phyloP scores from a whole-genome alignment of 2,797 vertebrate genomes.

The Mormyrops boulengeri region DNA sequence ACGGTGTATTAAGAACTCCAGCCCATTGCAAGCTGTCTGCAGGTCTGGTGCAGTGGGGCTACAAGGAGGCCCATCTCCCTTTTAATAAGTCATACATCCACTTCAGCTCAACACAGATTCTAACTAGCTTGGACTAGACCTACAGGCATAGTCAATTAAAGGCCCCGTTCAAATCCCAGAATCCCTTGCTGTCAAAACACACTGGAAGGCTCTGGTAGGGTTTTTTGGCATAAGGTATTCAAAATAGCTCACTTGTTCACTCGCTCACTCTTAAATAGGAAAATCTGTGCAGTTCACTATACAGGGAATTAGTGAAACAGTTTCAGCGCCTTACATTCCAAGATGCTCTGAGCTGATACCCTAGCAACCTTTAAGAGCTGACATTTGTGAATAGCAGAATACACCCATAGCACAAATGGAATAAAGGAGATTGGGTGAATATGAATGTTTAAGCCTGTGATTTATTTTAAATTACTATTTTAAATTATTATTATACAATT shows the following conservation, averaged over 20 bases:
- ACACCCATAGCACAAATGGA: background rate
- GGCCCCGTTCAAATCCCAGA: background rate
- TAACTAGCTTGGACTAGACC: background rate
- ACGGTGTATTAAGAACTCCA: background rate
- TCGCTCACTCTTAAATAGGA: background rate
- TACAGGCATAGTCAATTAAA: slow-evolving; percentile 21
- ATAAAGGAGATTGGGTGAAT: background rate
- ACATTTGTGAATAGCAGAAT: background rate
- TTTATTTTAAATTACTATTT: background rate
- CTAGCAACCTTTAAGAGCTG: background rate
- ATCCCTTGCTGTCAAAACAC: background rate
- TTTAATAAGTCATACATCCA: slow-evolving; percentile 16
- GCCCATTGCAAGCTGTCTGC: background rate
- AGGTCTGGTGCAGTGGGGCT: background rate
- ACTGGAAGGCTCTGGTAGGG: background rate
- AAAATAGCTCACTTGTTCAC: background rate
- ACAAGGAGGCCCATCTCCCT: slow-evolving; percentile 18
- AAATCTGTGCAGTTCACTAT: background rate
- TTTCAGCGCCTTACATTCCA: background rate
- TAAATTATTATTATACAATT: background rate
- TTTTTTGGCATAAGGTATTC: background rate
- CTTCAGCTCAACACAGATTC: slow-evolving; percentile 8
- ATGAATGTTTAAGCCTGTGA: background rate
- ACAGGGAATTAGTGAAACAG: background rate
- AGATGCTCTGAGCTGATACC: background rate